These are phyloP conservation scores for Dryocosmus kuriphilus DNA, from an alignment of 2,888 invertebrate genomes.

Conservation along the genomic window DNA sequence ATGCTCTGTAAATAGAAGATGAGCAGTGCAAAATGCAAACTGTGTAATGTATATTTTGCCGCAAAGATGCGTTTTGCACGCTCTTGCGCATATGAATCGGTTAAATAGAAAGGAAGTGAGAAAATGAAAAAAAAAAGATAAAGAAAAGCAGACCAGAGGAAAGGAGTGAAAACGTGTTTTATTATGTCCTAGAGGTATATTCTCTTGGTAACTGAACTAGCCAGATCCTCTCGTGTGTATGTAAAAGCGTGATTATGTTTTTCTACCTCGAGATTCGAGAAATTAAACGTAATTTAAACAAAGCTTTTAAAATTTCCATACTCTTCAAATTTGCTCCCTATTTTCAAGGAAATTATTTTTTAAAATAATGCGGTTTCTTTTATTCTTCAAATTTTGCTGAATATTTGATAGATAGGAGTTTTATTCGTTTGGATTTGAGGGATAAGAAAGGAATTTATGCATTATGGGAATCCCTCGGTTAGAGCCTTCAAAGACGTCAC, in stretches of 20 bases:
- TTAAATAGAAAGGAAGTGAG: conserved; percentile 27
- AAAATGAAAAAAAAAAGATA: conserved; percentile 1
- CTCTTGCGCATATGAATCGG: conserved; percentile 23
- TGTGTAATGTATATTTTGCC: neutral
- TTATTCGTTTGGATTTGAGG: neutral
- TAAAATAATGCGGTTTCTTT: neutral
- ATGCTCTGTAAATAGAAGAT: neutral
- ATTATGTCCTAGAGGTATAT: conserved; percentile 22
- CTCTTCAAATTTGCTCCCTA: neutral
- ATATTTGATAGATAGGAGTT: neutral
- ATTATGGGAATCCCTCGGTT: neutral
- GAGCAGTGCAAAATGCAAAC: neutral
- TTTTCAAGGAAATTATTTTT: neutral
- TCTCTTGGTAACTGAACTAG: neutral
- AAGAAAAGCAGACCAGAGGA: conserved; percentile 26
- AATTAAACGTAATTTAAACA: neutral
- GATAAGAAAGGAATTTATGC: conserved; percentile 21
- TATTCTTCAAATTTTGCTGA: neutral
- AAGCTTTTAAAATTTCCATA: conserved; percentile 4
- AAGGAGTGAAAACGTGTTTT: conserved; percentile 35
- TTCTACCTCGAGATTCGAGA: neutral
- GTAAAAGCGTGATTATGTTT: conserved; percentile 27
- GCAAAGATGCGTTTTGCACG: conserved; percentile 10
- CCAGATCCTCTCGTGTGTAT: conserved; percentile 15
- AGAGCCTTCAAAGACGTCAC: conserved; percentile 20